Evolutionary conservation across 2,888 invertebrate species (phyloP).

Genomic region (Macrosiphum euphorbiae): DNA sequence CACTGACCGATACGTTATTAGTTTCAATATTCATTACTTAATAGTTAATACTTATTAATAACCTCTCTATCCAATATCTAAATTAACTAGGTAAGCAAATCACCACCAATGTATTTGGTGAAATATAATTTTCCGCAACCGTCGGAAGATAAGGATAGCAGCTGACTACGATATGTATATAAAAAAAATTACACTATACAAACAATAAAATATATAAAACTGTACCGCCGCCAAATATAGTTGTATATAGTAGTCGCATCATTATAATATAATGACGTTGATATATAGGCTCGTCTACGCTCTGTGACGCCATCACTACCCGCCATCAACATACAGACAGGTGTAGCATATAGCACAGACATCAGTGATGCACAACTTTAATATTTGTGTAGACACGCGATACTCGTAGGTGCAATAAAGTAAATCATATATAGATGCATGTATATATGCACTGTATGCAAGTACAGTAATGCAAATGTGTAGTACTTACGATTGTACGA

Average conservation of each 20-base stretch:
- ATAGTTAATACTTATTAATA: not conserved
- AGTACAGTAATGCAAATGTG: not conserved
- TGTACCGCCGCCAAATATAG: not conserved
- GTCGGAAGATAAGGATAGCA: not conserved
- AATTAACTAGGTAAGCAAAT: not conserved
- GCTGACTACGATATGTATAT: not conserved
- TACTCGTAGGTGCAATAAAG: not conserved
- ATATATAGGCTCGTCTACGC: not conserved
- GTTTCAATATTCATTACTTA: not conserved
- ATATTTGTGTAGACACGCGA: not conserved
- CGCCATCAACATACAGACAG: not conserved
- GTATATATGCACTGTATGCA: not conserved
- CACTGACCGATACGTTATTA: not conserved
- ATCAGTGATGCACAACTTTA: not conserved
- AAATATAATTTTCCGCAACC: not conserved
- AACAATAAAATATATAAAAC: not conserved
- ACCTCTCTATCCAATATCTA: not conserved
- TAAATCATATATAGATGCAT: not conserved
- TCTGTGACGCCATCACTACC: not conserved
- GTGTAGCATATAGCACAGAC: not conserved
- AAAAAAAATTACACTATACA: not conserved
- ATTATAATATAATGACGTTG: not conserved
- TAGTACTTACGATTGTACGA: too few species aligned
- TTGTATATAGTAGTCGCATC: not conserved
- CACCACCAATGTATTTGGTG: not conserved